Evolutionary conservation across 2,797 vertebrate species (phyloP).

Genomic region (Microcaecilia unicolor): DNA sequence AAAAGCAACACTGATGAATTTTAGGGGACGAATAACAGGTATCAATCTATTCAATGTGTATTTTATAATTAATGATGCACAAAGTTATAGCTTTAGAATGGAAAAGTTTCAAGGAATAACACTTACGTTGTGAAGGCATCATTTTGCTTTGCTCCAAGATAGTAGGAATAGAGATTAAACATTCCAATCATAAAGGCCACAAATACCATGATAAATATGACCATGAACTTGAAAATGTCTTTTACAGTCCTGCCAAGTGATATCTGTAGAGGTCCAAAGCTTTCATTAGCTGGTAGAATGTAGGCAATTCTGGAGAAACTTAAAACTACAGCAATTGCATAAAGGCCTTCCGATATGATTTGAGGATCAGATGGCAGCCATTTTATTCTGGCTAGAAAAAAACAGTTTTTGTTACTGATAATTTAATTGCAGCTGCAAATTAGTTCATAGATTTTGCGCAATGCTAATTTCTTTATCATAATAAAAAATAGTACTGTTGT

Average conservation of each 20-base stretch:
- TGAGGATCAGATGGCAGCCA: conserved; percentile 95
- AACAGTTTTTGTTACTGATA: too few species aligned
- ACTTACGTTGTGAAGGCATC: conserved; percentile 97
- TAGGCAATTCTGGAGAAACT: conserved; percentile 97
- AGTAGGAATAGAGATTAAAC: conserved; percentile 98
- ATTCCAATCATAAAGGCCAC: conserved; percentile 98
- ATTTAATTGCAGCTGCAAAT: too few species aligned
- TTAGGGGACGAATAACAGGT: too few species aligned
- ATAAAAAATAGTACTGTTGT: too few species aligned
- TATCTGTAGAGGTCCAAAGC: conserved; percentile 96
- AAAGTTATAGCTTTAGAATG: background rate
- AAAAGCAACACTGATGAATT: too few species aligned
- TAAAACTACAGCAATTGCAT: conserved; percentile 90
- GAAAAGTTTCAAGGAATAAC: background rate
- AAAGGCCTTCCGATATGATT: conserved; percentile 92
- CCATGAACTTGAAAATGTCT: conserved; percentile 98
- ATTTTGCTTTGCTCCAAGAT: conserved; percentile 89
- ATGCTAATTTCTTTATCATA: too few species aligned
- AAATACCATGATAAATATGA: conserved; percentile 97
- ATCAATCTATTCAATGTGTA: too few species aligned
- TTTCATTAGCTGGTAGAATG: conserved; percentile 95
- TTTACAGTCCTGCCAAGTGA: conserved; percentile 94
- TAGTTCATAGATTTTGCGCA: too few species aligned
- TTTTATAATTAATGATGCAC: too few species aligned
- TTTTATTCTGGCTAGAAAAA: conserved; percentile 75